phyloP scores from a whole-genome alignment of 2,797 vertebrate species.

The Synaphobranchus kaupii region DNA sequence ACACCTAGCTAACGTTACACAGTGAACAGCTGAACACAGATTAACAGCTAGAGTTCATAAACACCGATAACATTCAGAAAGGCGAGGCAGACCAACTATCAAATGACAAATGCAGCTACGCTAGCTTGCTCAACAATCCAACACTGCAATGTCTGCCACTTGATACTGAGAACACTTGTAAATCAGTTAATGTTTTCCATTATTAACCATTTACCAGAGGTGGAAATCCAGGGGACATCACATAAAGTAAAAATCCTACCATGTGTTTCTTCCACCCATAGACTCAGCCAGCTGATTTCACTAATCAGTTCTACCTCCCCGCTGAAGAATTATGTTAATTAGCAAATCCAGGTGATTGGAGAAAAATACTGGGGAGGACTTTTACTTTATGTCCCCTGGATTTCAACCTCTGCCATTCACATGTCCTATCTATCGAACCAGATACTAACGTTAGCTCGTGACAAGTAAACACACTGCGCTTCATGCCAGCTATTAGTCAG shows the following conservation, averaged over 20 bases:
- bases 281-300: too few species aligned
- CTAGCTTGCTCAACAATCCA: not conserved
- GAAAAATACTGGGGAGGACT: too few species aligned
- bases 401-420: too few species aligned
- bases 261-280: too few species aligned
- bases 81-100: not conserved
- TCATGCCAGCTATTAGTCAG: not conserved
- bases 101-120: not conserved
- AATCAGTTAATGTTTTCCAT: not conserved
- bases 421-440: not conserved
- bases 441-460: not conserved
- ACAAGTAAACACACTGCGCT: not conserved
- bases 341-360: too few species aligned
- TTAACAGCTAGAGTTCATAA: not conserved
- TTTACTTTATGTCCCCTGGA: too few species aligned
- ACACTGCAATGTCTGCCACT: not conserved
- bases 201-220: not conserved
- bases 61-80: not conserved
- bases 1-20: not conserved
- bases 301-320: too few species aligned
- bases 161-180: not conserved
- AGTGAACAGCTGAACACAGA: not conserved
- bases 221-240: too few species aligned
- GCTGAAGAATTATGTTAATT: too few species aligned
- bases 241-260: too few species aligned